A percentile compares a stretch with the other conserved stretches of the same genome.
Evolutionary conservation across 2,888 invertebrate species (phyloP).

Genomic region (Andricus quercusramuli): DNA sequence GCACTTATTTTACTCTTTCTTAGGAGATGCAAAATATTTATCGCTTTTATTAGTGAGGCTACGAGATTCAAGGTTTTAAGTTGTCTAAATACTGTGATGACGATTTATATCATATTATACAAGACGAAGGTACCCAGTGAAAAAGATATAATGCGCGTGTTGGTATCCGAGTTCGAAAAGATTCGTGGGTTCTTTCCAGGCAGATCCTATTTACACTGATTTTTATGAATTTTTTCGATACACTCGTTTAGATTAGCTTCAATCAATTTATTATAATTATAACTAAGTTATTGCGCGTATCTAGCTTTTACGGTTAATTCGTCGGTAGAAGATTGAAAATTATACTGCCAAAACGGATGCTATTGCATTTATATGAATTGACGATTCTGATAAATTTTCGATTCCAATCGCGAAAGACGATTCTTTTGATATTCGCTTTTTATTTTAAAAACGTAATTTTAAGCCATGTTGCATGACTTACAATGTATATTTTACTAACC

Average conservation of each 20-base stretch:
- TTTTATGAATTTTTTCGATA: slow-evolving; percentile 54
- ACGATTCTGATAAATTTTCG: slow-evolving; percentile 55
- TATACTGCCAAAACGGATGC: slow-evolving; percentile 75
- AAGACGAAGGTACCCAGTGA: slow-evolving; percentile 46
- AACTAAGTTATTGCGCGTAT: slow-evolving; percentile 21
- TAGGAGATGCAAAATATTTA: slow-evolving; percentile 35
- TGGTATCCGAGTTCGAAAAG: slow-evolving; percentile 48
- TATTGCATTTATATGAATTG: slow-evolving; percentile 72
- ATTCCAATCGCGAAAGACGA: slow-evolving; percentile 45
- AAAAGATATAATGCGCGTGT: slow-evolving; percentile 46
- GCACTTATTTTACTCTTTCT: slow-evolving; percentile 22
- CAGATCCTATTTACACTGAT: slow-evolving; percentile 61
- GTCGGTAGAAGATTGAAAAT: slow-evolving; percentile 57
- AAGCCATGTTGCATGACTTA: slow-evolving; percentile 62
- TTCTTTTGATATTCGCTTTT: slow-evolving; percentile 67
- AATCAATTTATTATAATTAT: slow-evolving; percentile 51
- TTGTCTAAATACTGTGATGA: slow-evolving; percentile 61
- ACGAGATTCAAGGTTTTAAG: slow-evolving; percentile 51
- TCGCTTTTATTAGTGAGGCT: slow-evolving; percentile 16
- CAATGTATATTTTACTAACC: slow-evolving; percentile 69
- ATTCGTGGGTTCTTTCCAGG: slow-evolving; percentile 45
- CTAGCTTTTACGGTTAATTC: slow-evolving; percentile 44
- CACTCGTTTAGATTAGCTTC: slow-evolving; percentile 57
- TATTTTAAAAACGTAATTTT: slow-evolving; percentile 61
- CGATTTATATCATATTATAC: slow-evolving; percentile 53